Evolutionary conservation across 2,888 invertebrate genomes (phyloP), one percentile per base, ranked within the genome.

Genomic region (Oscheius sp.): DNA sequence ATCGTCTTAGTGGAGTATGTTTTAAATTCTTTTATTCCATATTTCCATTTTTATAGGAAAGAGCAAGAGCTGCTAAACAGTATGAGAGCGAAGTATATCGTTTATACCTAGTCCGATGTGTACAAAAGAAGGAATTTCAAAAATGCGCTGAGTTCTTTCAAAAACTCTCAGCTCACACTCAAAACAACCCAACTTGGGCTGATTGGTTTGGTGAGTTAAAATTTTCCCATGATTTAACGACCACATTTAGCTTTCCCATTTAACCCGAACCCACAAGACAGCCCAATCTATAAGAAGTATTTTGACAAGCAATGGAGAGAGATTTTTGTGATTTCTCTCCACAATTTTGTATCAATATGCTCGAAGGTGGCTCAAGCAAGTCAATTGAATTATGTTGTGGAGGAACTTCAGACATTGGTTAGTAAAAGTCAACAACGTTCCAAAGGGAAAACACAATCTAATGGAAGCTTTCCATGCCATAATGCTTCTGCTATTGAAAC

Each of bases 261-360:
- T 87, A 90, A 94, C 58, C 92, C 92, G 87, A 93, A 92, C 87
- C 94, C 95, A 0, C 95, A 95, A 88, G 95, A 95, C 83, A 93
- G 93, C 86, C 91, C 92, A 15, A 90, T 91, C 39, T 97, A 94
- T 88, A 91, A 92, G 17, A 90, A 93, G 65, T 94, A 93, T 88
- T 97, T 95, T 88, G 93, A 93, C 8, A 91, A 93, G 75, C 93
- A 93, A 70, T 97, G 96, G 96, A 95, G 95, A 87, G 96, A 97
- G 87, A 95, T 94, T 31, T 91, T 95, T 82, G 89, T 94, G 66
- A 91, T 92, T 33, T 96, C 96, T 0, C 89, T 96, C 39, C 93
- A 95, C 87, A 96, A 96, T 88, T 93, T 96, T 86, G 89, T 97
- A 42, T 92, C 95, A 15, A 93, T 94, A 0, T 92, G 95, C 73